Conservation (phyloP, 2,888 invertebrate genomes). For the Drosophila borborema region DNA sequence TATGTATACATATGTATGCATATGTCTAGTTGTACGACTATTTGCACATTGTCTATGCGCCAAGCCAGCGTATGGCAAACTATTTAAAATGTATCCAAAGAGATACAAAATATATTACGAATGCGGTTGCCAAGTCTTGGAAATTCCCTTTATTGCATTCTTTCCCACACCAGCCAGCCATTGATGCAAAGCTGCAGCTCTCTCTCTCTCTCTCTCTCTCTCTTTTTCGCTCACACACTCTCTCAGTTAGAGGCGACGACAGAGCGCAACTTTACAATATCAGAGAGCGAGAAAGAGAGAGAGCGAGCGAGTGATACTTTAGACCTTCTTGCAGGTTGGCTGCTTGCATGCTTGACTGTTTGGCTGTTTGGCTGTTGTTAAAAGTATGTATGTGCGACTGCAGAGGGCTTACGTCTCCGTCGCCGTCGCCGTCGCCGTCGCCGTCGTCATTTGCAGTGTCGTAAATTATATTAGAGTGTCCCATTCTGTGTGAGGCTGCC, state of each 20-base stretch:
- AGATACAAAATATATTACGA: slow-evolving; percentile 77
- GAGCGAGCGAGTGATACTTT: slow-evolving; percentile 55
- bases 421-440: slow-evolving; percentile 54
- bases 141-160: slow-evolving; percentile 83
- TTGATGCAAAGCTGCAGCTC: slow-evolving; percentile 15
- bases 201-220: slow-evolving; percentile 4
- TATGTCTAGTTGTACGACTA: slow-evolving; percentile 15
- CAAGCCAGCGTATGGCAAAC: slow-evolving; percentile 72
- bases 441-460: slow-evolving; percentile 75
- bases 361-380: slow-evolving; percentile 3
- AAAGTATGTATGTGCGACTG: slow-evolving; percentile 49
- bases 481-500: slow-evolving; percentile 52
- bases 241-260: neutral
- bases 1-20: slow-evolving; percentile 10
- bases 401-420: slow-evolving; percentile 64
- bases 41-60: slow-evolving; percentile 67
- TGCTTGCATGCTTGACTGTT: neutral
- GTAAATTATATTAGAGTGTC: slow-evolving; percentile 79
- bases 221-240: neutral
- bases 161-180: slow-evolving; percentile 62
- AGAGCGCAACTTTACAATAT: slow-evolving; percentile 38
- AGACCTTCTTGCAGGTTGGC: slow-evolving; percentile 67
- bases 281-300: slow-evolving; percentile 19
- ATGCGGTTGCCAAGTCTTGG: slow-evolving; percentile 76
- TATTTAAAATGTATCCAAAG: slow-evolving; percentile 76